Percentiles rank a stretch among this genome's conserved stretches.
Conservation (phyloP, 2,797 vertebrate species). For the Benthosema pterotum region DNA sequence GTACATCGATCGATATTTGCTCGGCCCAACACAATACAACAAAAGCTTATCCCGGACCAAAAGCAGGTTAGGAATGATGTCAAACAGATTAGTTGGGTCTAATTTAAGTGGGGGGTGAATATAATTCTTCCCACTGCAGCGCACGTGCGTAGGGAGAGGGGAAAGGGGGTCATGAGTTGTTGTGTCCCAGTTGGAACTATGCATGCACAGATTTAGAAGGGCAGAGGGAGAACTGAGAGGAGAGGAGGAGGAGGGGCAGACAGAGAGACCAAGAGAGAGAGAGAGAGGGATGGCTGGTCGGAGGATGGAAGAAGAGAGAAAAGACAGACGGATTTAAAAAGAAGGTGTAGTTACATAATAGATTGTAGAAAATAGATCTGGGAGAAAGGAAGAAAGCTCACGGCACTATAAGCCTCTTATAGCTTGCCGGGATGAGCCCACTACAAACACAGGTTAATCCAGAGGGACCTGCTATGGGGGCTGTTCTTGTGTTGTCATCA, state of each 20-base stretch:
- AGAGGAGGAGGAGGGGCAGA: neutral
- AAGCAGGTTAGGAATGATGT: slow-evolving; percentile 16
- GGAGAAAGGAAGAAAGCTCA: slow-evolving; percentile 10
- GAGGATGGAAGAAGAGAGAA: slow-evolving; percentile 4
- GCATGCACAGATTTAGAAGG: slow-evolving; percentile 15
- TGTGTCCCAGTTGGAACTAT: slow-evolving; percentile 48
- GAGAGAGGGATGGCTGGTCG: neutral
- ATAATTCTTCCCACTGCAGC: slow-evolving; percentile 18
- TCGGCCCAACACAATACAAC: slow-evolving; percentile 24
- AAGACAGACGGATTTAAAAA: slow-evolving; percentile 4
- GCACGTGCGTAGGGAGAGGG: slow-evolving; percentile 13
- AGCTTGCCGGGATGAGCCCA: slow-evolving; percentile 27
- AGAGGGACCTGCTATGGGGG: slow-evolving; percentile 7
- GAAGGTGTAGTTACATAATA: slow-evolving; percentile 8
- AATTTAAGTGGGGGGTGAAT: slow-evolving; percentile 24
- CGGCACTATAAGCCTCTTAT: slow-evolving; percentile 66
- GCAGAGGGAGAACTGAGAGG: neutral
- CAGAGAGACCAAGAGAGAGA: neutral
- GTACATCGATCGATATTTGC: slow-evolving; percentile 30
- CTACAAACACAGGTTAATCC: slow-evolving; percentile 60
- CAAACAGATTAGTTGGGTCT: slow-evolving; percentile 46
- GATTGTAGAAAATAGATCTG: slow-evolving; percentile 23
- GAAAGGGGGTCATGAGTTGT: slow-evolving; percentile 23
- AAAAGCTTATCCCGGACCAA: slow-evolving; percentile 38
- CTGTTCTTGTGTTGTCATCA: slow-evolving; percentile 17